Conservation (phyloP, 1,140 invertebrate species). For the Bombyx mori region ASM3026992v2 NC_085109.1:9094501-9095000, state of each 20-base stretch:
- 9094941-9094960: conserved; percentile 10
- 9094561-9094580: conserved; percentile 49
- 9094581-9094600: conserved; percentile 60
- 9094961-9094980: conserved; percentile 13
- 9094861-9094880: background rate
- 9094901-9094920: conserved; percentile 11
- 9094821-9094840: no score
- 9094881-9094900: conserved; percentile 5
- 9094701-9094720: no score
- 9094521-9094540: conserved; percentile 50
- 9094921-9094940: conserved; percentile 5
- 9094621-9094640: conserved; percentile 13
- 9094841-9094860: no score
- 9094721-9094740: no score
- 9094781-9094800: no score
- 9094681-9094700: no score
- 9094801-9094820: no score
- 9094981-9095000: conserved; percentile 12
- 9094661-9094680: no score
- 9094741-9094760: no score
- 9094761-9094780: no score
- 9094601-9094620: conserved; percentile 25
- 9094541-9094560: conserved; percentile 58
- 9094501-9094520: conserved; percentile 23
- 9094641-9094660: background rate